These are phyloP conservation scores for Spilogale gracilis DNA, from an alignment of 2,113 vertebrate species.

Conservation along the genomic window DNA sequence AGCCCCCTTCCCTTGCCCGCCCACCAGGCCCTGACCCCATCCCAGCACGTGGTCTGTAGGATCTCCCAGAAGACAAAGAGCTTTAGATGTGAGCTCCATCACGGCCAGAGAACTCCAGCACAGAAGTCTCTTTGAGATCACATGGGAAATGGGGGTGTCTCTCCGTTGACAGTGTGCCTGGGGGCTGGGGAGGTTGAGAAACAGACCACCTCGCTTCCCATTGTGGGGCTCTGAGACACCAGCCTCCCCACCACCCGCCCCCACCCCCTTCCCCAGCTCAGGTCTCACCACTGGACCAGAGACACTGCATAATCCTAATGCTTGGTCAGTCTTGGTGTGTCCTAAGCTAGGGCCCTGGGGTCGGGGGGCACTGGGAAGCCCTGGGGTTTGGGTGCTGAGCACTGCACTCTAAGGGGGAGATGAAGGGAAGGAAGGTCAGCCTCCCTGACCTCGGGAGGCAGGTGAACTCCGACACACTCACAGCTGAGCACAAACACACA, in stretches of 20 bases:
- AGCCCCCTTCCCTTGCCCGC: fast-evolving
- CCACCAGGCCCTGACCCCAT: no score
- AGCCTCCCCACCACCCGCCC: background rate
- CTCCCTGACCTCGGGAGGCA: background rate
- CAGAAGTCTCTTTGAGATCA: background rate
- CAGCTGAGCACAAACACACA: background rate
- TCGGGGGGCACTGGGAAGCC: no score
- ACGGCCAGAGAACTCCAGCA: background rate
- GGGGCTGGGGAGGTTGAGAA: background rate
- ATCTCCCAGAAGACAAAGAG: background rate
- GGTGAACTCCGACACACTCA: no score
- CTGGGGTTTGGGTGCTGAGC: background rate
- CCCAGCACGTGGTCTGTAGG: fast-evolving
- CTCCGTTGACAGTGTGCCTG: fast-evolving
- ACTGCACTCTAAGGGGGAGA: no score
- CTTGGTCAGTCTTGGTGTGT: no score
- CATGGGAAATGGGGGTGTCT: background rate
- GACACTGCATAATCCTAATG: background rate
- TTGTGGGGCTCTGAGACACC: fast-evolving
- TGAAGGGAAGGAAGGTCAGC: background rate
- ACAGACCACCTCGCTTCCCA: background rate
- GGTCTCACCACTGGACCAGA: background rate
- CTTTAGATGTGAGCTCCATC: background rate
- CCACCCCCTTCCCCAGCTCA: background rate
- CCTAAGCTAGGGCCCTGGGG: background rate